Base-by-base conservation (phyloP, 2,888 invertebrate species). In the Hemithea aestivaria region DNA sequence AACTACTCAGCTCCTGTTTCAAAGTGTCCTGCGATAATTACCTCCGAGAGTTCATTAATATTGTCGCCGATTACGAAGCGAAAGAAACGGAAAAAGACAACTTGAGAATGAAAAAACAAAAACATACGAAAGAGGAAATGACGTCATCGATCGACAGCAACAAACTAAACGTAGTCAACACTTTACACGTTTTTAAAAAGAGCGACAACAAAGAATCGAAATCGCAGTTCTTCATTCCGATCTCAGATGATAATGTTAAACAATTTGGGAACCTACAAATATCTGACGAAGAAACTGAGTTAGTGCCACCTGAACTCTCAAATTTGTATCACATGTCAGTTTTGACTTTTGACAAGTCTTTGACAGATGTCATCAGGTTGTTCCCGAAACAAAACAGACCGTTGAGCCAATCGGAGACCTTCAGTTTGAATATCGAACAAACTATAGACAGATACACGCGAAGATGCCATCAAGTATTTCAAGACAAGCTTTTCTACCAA, bases 351-450 rank as follows among this genome's bases (percentile, higher is more conserved):
- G 87, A 88, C 46, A 87, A 80, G 48, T 72, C 72, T 1, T 49
- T 88, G 34, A 53, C 72, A 1, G 82, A 83, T 20, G 62, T 88
- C 2, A 70, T 84, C 2, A 56, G 77, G 9, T 33, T 87, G 20
- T 88, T 88, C 42, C 88, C 88, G 0, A 87, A 87, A 49, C 87
- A 88, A 37, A 82, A 68, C 26, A 49, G 88, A 27, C 88, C 88
- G 7, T 52, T 87, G 21, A 87, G 87, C 44, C 87, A 88, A 51
- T 85, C 87, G 0, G 88, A 88, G 36, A 85, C 79, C 46, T 85
- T 84, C 30, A 79, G 62, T 47, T 50, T 87, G 12, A 81, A 73
- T 7, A 56, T 73, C 0, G 83, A 87, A 57, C 80, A 82, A 5
- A 85, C 87, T 0, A 75, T 88, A 35, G 88, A 88, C 8, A 72